Conservation (phyloP, 1,140 invertebrate genomes). For the Colletes latitarsis region DNA sequence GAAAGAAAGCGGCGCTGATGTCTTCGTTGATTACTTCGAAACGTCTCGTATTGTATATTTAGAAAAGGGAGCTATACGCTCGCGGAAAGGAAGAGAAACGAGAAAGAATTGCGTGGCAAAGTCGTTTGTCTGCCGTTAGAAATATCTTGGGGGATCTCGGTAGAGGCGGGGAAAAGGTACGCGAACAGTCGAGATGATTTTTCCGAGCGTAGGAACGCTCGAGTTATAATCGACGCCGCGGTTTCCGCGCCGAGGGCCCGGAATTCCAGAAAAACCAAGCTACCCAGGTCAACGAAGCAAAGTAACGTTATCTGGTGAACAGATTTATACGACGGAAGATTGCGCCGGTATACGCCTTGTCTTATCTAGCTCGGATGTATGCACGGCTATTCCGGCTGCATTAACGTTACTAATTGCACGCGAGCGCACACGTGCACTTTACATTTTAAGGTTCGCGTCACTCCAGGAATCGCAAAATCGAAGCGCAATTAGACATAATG, state of each 20-base stretch:
- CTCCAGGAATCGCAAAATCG: slow-evolving; percentile 12
- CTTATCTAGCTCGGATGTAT: slow-evolving; percentile 6
- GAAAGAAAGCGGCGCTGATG: no score
- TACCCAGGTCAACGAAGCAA: background rate
- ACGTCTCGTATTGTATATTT: no score
- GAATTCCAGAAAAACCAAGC: background rate
- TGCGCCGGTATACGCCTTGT: slow-evolving; percentile 10
- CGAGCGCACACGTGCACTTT: slow-evolving; percentile 18
- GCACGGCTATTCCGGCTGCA: background rate
- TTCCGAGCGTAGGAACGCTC: no score
- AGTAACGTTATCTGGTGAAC: slow-evolving; percentile 10
- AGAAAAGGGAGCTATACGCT: no score
- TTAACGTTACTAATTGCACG: slow-evolving; percentile 24
- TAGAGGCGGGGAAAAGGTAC: no score
- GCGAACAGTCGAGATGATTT: no score
- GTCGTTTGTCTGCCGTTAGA: no score
- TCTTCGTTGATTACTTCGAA: no score
- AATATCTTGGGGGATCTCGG: no score
- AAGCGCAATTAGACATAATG: slow-evolving; percentile 21
- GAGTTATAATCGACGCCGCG: background rate
- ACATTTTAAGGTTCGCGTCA: slow-evolving; percentile 1
- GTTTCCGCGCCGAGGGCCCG: background rate
- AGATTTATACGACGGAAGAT: slow-evolving; percentile 13
- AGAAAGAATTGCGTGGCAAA: no score
- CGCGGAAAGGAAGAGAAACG: no score